Base-by-base conservation (phyloP, 2,888 invertebrate species). In the Agrochola lychnidis region DNA sequence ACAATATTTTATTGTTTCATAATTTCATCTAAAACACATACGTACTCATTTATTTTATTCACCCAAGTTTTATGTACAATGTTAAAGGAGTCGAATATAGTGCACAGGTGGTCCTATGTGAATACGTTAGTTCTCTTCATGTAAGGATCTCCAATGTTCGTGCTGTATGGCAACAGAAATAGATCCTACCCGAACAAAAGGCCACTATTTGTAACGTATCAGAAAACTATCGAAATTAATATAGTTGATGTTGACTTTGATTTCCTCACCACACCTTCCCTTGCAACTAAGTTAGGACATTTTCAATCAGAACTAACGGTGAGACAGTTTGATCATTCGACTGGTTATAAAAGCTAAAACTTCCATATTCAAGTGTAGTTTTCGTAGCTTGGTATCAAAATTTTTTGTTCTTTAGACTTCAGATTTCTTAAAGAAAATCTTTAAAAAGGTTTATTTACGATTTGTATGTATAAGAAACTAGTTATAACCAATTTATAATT, bases 401-500 rank as follows among this genome's bases (percentile, higher is more conserved):
- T 53, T 36, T 36, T 56, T n/a, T 56, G 4, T n/a, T 56, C 3
- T 7, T 25, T 59, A 6, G 7, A 61, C 10, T 56, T 4, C 22
- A 4, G 1, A 56, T 56, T 56, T 4, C 12, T 56, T 1, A 56
- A n/a, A n/a, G 10, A 48, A 48, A 5, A 48, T 48, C 16, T 16
- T 16, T 0, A 48, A 19, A 48, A 51, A 19, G 7, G 14, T 57
- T 57, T 14, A 14, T 22, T 14, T 14, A n/a, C 14, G 6, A 12
- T 36, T 22, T 12, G 12, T 22, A 57, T 57, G 57, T 25, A 14
- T 22, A 22, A 1, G 5, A 1, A 22, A 6, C 6, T 12, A 22
- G 4, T 14, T 14, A 14, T 30, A 30, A 12, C 2, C 25, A 25
- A 25, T 48, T 12, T 14, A 16, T 7, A 71, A 12, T 91, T 92